Conservation (phyloP, 2,797 vertebrate species). For the Enteromius radiatus region DNA sequence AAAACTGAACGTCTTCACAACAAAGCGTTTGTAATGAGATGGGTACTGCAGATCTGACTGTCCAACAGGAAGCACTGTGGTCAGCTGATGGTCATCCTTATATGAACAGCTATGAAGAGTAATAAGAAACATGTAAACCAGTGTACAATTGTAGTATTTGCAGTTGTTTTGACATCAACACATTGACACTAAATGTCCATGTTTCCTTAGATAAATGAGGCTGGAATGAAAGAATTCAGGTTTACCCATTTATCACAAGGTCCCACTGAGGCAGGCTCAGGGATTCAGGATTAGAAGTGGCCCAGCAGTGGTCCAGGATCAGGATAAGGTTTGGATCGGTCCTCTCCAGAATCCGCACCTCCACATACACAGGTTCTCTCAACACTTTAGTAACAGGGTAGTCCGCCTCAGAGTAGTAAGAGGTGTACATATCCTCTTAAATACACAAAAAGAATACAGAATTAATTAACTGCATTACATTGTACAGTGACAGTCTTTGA, state of each 20-base stretch:
- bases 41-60: constrained; percentile 67
- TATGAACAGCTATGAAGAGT: constrained; percentile 71
- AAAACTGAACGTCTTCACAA: constrained; percentile 75
- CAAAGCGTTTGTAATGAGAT: constrained; percentile 75
- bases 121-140: neutral
- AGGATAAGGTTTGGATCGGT: constrained; percentile 73
- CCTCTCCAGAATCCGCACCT: constrained; percentile 71
- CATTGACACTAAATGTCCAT: neutral
- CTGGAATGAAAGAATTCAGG: neutral
- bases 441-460: neutral
- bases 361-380: constrained; percentile 70
- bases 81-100: constrained; percentile 72
- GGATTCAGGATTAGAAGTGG: constrained; percentile 66
- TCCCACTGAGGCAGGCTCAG: constrained; percentile 75
- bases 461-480: neutral
- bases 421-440: constrained; percentile 69
- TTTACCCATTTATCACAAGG: constrained; percentile 75
- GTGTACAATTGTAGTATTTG: neutral
- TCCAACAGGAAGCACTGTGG: constrained; percentile 66
- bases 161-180: neutral
- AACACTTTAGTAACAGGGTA: constrained; percentile 76
- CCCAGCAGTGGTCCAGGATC: constrained; percentile 79
- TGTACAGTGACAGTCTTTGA: neutral
- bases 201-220: too few species aligned
- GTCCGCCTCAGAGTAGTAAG: constrained; percentile 72